Base-by-base conservation (phyloP, 2,113 vertebrate genomes). In the Dromas ardeola region DNA sequence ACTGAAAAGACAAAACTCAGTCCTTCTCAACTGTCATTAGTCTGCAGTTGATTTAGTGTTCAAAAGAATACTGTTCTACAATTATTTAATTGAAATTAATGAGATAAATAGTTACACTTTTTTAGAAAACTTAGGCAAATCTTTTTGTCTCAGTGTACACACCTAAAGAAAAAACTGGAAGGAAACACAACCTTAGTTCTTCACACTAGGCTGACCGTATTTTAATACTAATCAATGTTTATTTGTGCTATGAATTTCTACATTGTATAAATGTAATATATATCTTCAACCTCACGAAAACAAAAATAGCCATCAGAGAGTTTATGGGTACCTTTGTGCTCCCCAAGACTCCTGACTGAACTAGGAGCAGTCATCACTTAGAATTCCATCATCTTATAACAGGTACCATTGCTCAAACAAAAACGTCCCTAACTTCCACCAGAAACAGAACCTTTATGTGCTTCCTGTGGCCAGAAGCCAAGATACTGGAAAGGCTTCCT, bases 91-190 rank as follows among this genome's bases (percentile, higher is more conserved):
- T 45, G 3, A 56, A 77, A 55, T 50, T 87, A 87, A 69, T 50
- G 6, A 55, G 7, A 63, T 30, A 66, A 65, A 59, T n/a, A 30
- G 20, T 27, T 16, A 29, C 2, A 34, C 12, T 10, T 69, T 53
- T 69, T 40, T 63, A 34, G 38, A 80, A 86, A 81, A 59, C 4
- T 10, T 20, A 58, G 15, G 12, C 18, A 69, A 94, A 78, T 22
- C 12, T 1, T 72, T 61, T 66, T 70, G 21, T 65, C 13, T 47
- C 12, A 32, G 21, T 36, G 12, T 36, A 22, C 0, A 0, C 14
- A 50, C 9, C 36, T 45, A 21, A 56, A 65, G 32, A 56, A 81
- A 69, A 83, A 80, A 15, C 0, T 38, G 17, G 43, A 63, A 59
- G 16, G 5, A 94, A 72, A 52, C 1, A 36, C 20, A 53, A n/a